Base-by-base conservation (phyloP, 2,888 invertebrate species). In the Geotrupes spiniger region DNA sequence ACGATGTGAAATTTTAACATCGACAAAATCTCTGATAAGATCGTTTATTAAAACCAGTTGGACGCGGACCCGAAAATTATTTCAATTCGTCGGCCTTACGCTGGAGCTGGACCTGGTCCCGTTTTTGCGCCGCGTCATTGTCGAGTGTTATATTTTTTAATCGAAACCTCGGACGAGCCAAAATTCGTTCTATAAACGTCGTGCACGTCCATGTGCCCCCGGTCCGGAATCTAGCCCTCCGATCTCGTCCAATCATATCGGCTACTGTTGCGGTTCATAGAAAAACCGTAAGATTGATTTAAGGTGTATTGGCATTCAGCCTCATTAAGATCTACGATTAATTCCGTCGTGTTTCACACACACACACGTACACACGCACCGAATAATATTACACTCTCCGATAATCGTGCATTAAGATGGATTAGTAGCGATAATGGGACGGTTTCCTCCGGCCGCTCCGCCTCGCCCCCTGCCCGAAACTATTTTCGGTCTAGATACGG, bases 281-380 rank as follows among this genome's bases (percentile, higher is more conserved):
- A 54, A 60, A 58, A 21, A 21, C 21, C 58, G 52, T 53, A 52
- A 61, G 62, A 65, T 64, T 64, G 63, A 64, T 64, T 60, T 60
- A 58, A 21, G 59, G 63, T 21, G 3, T 59, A 60, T 37, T 61
- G 62, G 63, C 62, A 61, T 62, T 61, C 60, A 59, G 55, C 56
- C 53, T 66, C 65, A 63, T 65, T 65, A 63, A 63, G 62, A 64
- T 64, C 60, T 56, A 53, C 60, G 63, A 64, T 64, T 47, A 46
- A 41, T 26, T 4, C 21, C 26, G 25, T 39, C 40, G 31, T 46
- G 42, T 42, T 40, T 36, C 3, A 21, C 3, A 21, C 21, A 21
- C n/a, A n/a, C n/a, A n/a, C n/a, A n/a, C n/a, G n/a, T n/a, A n/a
- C n/a, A n/a, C n/a, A n/a, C n/a, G n/a, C n/a, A n/a, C 21, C 21